Evolutionary conservation across 2,113 vertebrate species (phyloP).

Genomic region (Colinus virginianus): DNA sequence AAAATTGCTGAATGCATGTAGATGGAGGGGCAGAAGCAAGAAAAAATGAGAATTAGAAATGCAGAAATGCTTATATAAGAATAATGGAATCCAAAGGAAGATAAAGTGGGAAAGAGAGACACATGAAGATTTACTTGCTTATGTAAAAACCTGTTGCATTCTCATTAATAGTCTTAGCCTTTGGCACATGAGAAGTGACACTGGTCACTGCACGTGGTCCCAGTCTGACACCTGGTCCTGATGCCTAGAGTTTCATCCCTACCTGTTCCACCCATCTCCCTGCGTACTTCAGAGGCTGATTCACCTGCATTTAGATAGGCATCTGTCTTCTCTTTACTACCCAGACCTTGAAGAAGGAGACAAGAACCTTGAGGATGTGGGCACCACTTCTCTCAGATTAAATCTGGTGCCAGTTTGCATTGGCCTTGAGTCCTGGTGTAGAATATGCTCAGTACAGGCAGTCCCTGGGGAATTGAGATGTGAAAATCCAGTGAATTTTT

Average conservation of each 20-base stretch:
- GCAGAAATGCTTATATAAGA: neutral
- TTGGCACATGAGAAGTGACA: neutral
- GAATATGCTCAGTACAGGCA: neutral
- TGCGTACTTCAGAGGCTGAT: neutral
- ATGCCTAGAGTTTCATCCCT: neutral
- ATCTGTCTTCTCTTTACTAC: neutral
- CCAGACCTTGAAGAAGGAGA: neutral
- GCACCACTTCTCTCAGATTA: neutral
- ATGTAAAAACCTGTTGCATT: neutral
- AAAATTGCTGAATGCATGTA: neutral
- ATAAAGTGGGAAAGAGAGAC: neutral
- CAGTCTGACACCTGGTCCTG: neutral
- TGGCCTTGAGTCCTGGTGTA: neutral
- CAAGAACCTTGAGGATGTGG: neutral
- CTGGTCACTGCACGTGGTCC: accelerated
- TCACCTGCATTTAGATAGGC: neutral
- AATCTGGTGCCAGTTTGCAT: neutral
- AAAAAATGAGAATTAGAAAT: neutral
- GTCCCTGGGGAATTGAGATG: neutral
- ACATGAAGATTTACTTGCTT: neutral
- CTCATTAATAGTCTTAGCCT: neutral
- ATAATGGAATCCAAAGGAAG: neutral
- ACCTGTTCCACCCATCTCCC: neutral
- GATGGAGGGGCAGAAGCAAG: neutral
- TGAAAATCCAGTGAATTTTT: neutral